These are phyloP conservation scores for Drosophila buzzatii DNA, from an alignment of 2,888 invertebrate species.

Conservation along the genomic window DNA sequence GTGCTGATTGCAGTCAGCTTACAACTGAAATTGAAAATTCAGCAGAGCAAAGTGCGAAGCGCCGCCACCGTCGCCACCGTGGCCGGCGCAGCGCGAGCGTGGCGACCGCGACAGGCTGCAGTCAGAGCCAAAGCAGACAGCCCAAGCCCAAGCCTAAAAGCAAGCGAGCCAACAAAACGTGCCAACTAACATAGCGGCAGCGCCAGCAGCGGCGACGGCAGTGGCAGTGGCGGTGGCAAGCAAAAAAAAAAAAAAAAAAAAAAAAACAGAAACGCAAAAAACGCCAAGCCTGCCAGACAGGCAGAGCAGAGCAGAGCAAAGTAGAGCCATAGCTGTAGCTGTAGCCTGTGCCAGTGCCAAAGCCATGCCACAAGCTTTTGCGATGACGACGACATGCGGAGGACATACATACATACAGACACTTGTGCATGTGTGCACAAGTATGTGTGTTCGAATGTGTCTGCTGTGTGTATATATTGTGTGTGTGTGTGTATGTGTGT, in stretches of 20 bases:
- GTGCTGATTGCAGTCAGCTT: conserved; percentile 85
- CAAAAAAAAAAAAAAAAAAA: too few species aligned
- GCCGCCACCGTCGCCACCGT: conserved; percentile 62
- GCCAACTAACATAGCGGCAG: conserved; percentile 69
- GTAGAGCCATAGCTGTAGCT: conserved; percentile 47
- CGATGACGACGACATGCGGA: conserved; percentile 65
- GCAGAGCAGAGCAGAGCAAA: conserved; percentile 10
- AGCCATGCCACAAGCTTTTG: conserved; percentile 79
- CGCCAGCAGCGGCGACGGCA: conserved; percentile 52
- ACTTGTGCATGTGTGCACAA: conserved; percentile 35
- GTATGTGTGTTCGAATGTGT: conserved; percentile 33
- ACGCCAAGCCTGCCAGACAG: conserved; percentile 67
- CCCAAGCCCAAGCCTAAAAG: conserved; percentile 68
- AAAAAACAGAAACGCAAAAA: conserved; percentile 77
- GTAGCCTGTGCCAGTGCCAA: conserved; percentile 54
- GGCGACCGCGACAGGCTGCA: conserved; percentile 71
- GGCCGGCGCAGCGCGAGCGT: conserved; percentile 55
- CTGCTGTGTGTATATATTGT: too few species aligned
- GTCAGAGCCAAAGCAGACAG: conserved; percentile 49
- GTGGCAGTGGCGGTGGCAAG: conserved; percentile 49
- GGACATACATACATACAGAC: conserved; percentile 38
- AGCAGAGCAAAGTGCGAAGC: conserved; percentile 84
- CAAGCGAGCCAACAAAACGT: conserved; percentile 76
- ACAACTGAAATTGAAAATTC: conserved; percentile 84
- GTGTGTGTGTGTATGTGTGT: background rate